These are phyloP conservation scores for Stramonita haemastoma DNA, from an alignment of 2,888 invertebrate genomes.

Conservation along the genomic window DNA sequence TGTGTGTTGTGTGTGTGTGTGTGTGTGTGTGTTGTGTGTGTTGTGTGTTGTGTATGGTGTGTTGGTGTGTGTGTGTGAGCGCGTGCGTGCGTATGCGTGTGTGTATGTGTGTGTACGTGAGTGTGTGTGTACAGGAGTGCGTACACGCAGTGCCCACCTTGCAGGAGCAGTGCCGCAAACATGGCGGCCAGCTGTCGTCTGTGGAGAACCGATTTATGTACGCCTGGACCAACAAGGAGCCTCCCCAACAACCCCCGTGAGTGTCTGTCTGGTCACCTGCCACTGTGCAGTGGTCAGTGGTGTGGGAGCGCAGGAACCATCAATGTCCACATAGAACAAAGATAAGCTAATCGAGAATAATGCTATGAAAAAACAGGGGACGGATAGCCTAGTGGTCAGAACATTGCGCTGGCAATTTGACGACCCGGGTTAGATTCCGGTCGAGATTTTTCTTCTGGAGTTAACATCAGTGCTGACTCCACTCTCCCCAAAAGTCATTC, in stretches of 20 bases:
- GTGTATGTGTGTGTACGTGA: neutral
- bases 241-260: conserved; percentile 61
- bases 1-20: neutral
- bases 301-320: too few species aligned
- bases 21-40: neutral
- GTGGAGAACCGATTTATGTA: conserved; percentile 71
- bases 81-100: neutral
- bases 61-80: neutral
- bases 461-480: too few species aligned
- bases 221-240: conserved; percentile 63
- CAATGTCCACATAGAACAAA: too few species aligned
- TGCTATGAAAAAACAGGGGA: too few species aligned
- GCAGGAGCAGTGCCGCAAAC: conserved; percentile 62
- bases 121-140: conserved; percentile 58
- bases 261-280: conserved; percentile 41
- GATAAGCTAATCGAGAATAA: too few species aligned
- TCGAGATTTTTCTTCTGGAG: too few species aligned
- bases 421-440: too few species aligned
- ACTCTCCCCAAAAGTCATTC: too few species aligned
- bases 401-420: too few species aligned
- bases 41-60: neutral
- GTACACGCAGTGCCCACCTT: conserved; percentile 61
- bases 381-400: too few species aligned
- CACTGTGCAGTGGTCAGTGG: too few species aligned
- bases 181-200: conserved; percentile 61